phyloP scores from a whole-genome alignment of 2,113 vertebrate genomes.

The Cyanoderma ruficeps region DNA sequence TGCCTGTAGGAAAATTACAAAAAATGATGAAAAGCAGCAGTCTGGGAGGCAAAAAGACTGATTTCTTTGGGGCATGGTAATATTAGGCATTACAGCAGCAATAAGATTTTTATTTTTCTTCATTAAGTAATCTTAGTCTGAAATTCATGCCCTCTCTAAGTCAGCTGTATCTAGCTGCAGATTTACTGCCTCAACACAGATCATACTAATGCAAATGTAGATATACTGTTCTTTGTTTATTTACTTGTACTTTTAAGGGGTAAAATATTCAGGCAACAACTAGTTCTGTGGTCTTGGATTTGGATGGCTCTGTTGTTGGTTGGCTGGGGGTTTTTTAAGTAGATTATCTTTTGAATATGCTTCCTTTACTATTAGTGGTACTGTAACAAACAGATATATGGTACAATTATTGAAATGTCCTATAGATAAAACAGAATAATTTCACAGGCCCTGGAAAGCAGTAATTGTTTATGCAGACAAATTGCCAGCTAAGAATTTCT shows the following conservation, averaged over 20 bases:
- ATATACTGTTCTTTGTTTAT: not conserved
- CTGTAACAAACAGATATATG: not conserved
- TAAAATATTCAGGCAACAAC: not conserved
- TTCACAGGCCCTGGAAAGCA: not conserved
- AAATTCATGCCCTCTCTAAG: not conserved
- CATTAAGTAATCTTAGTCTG: not conserved
- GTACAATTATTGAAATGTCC: not conserved
- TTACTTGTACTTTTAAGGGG: not conserved
- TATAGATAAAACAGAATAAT: constrained; percentile 14
- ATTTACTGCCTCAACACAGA: not conserved
- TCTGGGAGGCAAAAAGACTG: not conserved
- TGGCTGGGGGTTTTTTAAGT: not conserved
- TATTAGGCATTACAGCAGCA: not conserved
- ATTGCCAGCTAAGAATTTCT: constrained; percentile 16
- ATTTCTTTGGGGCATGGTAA: not conserved
- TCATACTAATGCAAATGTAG: not conserved
- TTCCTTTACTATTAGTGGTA: not conserved
- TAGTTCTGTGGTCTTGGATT: not conserved
- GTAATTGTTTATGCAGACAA: constrained; percentile 11
- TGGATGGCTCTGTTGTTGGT: not conserved
- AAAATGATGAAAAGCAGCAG: not conserved
- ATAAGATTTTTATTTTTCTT: not conserved
- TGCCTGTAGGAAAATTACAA: not conserved
- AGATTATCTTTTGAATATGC: not conserved
- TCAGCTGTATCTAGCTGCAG: not conserved